Conservation (phyloP, 2,797 vertebrate genomes). For the Gallinago stenura region DNA sequence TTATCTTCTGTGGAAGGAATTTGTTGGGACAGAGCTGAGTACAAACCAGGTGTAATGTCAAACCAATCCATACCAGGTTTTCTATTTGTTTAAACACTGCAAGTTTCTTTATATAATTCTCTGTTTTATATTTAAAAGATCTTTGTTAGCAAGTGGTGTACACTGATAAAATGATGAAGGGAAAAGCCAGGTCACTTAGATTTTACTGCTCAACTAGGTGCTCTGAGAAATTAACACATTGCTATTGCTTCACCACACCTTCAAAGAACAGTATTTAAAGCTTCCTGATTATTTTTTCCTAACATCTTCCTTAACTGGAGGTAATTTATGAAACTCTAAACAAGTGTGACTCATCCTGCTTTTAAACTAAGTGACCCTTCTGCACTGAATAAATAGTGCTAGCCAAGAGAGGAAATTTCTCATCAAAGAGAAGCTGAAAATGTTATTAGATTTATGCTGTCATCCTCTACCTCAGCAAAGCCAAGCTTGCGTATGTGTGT, state of each 20-base stretch:
- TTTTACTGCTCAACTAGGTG: background rate
- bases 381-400: background rate
- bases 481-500: background rate
- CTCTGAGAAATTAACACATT: slow-evolving; percentile 20
- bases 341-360: slow-evolving; percentile 46
- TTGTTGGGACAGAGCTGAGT: background rate
- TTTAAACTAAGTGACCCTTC: slow-evolving; percentile 27
- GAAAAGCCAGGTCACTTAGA: background rate
- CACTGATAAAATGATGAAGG: background rate
- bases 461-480: slow-evolving; percentile 15
- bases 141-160: background rate
- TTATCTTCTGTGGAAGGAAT: background rate
- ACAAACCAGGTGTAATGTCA: background rate
- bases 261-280: slow-evolving; percentile 41
- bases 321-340: slow-evolving; percentile 39
- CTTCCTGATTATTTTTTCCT: slow-evolving; percentile 14
- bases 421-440: slow-evolving; percentile 18
- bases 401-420: background rate
- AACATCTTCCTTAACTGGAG: background rate
- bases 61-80: background rate
- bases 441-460: background rate
- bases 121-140: background rate
- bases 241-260: background rate
- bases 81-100: background rate
- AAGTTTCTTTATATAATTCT: background rate